Evolutionary conservation across 2,113 vertebrate species (phyloP).

Genomic region (Herpetotheres cachinnans): DNA sequence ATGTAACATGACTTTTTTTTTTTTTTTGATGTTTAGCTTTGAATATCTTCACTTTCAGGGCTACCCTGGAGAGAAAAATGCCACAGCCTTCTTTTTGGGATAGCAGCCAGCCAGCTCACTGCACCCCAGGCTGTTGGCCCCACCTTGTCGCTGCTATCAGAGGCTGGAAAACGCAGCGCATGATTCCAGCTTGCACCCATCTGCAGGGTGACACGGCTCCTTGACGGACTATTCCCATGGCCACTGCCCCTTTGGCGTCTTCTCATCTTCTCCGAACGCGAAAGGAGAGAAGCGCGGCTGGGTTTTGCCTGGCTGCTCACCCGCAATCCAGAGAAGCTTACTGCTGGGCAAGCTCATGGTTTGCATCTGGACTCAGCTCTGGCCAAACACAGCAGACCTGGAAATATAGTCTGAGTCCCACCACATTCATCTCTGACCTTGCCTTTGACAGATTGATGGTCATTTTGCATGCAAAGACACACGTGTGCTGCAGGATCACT

Average conservation of each 20-base stretch:
- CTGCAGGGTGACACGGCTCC: background rate
- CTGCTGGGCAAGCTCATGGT: background rate
- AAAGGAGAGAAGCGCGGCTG: background rate
- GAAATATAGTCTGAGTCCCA: background rate
- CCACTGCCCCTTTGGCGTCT: background rate
- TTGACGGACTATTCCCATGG: accelerated
- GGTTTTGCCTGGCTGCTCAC: background rate
- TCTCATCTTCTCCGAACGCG: background rate
- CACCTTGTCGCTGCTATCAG: accelerated
- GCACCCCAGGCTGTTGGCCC: background rate
- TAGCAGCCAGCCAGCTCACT: background rate
- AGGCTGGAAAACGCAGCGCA: background rate
- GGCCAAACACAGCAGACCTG: background rate
- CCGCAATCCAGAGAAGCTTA: background rate
- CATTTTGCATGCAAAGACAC: background rate
- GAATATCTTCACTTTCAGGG: background rate
- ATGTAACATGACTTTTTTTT: background rate
- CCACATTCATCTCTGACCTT: accelerated
- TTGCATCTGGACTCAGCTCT: background rate
- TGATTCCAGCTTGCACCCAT: background rate
- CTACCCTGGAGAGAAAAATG: background rate
- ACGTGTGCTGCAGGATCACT: accelerated
- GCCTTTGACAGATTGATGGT: background rate
- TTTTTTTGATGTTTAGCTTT: background rate
- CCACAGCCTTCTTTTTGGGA: accelerated